Conservation (phyloP, 2,888 invertebrate genomes). For the Phlogophora meticulosa region DNA sequence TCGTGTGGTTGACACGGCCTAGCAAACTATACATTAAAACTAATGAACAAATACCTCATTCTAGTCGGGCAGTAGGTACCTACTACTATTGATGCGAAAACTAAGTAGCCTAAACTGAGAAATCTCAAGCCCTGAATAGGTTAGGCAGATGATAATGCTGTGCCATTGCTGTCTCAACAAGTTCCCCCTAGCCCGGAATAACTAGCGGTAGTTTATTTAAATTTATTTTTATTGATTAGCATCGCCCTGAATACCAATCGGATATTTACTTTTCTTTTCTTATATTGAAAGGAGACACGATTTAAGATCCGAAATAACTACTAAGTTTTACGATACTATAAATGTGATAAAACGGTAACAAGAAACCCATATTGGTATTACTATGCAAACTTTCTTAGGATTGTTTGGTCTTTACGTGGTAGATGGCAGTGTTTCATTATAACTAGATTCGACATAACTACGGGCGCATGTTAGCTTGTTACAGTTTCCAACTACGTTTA, state of each 20-base stretch:
- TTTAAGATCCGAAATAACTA: background rate
- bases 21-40: background rate
- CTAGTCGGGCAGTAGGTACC: background rate
- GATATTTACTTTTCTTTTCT: conserved; percentile 3
- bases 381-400: background rate
- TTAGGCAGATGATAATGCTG: too few relatives aligned
- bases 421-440: background rate
- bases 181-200: background rate
- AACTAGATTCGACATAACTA: conserved; percentile 4
- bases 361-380: background rate
- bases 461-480: conserved; percentile 17
- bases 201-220: conserved; percentile 32
- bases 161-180: background rate
- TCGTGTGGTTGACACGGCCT: background rate
- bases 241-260: conserved; percentile 32
- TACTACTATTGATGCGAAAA: background rate
- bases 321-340: background rate
- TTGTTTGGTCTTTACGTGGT: background rate
- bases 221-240: conserved; percentile 14
- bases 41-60: conserved; percentile 11
- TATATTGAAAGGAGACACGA: background rate
- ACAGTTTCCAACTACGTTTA: conserved; percentile 35
- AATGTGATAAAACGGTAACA: background rate
- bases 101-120: background rate
- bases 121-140: too few relatives aligned